Conservation (phyloP, 53 echinoderm and acorn worm species). For the Paracentrotus lividus region DNA sequence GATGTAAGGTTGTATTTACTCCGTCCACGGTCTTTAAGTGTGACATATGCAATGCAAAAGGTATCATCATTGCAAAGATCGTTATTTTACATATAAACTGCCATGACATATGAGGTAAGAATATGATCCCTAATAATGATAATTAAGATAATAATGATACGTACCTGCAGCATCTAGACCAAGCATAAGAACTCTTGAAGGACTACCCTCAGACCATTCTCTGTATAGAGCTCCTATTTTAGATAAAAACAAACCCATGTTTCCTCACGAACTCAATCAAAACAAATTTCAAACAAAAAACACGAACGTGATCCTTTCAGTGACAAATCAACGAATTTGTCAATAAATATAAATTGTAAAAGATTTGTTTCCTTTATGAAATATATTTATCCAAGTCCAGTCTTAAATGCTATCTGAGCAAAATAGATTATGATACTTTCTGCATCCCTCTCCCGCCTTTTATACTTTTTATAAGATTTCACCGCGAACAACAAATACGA, state of each 20-base stretch:
- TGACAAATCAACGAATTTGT: not conserved
- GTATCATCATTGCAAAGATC: no score
- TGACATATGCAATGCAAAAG: no score
- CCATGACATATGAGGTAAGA: no score
- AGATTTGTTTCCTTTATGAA: not conserved
- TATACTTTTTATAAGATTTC: not conserved
- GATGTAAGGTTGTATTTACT: no score
- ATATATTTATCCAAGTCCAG: not conserved
- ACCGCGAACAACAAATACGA: not conserved
- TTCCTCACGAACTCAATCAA: not conserved
- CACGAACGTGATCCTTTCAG: not conserved
- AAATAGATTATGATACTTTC: not conserved
- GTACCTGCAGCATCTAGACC: conserved; percentile 97
- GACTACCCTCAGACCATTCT: conserved; percentile 81
- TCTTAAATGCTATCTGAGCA: not conserved
- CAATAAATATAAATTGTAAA: not conserved
- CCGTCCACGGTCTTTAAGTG: no score
- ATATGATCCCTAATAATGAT: no score
- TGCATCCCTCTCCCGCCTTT: not conserved
- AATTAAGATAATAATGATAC: no score
- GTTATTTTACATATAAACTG: no score
- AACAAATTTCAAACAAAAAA: conserved; percentile 3
- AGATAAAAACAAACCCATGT: conserved; percentile 84
- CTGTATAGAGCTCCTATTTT: conserved; percentile 73
- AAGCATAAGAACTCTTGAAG: conserved; percentile 89